Conservation (phyloP, 2,797 vertebrate species). For the Gallinago solitaria region DNA sequence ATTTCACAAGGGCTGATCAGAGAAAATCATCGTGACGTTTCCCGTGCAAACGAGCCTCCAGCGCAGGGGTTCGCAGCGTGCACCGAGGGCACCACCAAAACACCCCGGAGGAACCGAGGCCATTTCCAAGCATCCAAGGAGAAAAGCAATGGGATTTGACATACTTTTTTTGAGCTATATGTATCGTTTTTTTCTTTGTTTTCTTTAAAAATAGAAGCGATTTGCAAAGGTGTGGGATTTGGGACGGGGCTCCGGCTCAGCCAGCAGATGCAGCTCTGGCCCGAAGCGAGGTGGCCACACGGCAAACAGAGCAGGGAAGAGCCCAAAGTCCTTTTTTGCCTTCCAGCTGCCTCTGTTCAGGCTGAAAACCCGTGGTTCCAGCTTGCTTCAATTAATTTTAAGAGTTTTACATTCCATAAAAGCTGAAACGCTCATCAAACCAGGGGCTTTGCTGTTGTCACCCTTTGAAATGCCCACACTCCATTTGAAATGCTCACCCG, state of each 20-base stretch:
- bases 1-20: not conserved
- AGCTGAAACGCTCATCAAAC: not conserved
- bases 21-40: accelerated
- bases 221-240: not conserved
- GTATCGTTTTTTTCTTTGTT: not conserved
- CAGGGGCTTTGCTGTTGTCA: not conserved
- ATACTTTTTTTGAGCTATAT: no score
- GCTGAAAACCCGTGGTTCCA: not conserved
- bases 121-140: not conserved
- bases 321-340: not conserved
- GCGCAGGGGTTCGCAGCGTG: accelerated
- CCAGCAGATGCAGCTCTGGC: not conserved
- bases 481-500: not conserved
- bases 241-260: not conserved
- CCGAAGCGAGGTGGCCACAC: accelerated
- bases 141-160: no score
- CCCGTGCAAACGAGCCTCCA: accelerated
- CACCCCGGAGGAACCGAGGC: not conserved
- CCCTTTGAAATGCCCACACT: not conserved
- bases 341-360: not conserved
- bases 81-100: accelerated
- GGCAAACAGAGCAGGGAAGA: not conserved
- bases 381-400: constrained; percentile 31
- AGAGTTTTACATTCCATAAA: not conserved
- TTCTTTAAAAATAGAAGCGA: not conserved